Evolutionary conservation across 2,888 invertebrate genomes (phyloP).

Genomic region (Sarcophaga variegata): DNA sequence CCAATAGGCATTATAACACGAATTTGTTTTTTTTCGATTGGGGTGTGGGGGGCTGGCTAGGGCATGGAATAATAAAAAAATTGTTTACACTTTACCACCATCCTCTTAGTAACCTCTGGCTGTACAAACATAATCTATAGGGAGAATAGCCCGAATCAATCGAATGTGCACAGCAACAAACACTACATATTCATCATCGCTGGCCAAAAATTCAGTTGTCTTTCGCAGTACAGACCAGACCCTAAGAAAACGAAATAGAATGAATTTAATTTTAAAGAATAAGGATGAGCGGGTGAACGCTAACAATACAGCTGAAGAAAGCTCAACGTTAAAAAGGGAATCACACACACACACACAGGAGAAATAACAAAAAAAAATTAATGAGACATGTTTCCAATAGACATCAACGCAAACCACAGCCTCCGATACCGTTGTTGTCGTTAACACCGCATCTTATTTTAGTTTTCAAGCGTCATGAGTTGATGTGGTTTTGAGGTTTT

Average conservation of each 20-base stretch:
- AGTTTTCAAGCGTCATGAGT: constrained; percentile 53
- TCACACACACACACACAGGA: neutral
- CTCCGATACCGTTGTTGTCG: constrained; percentile 23
- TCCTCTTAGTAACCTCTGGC: constrained; percentile 3
- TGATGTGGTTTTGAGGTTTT: constrained; percentile 60
- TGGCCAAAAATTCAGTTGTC: constrained; percentile 38
- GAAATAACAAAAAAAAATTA: constrained; percentile 34
- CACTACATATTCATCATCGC: neutral
- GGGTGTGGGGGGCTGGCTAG: neutral
- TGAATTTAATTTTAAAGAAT: constrained; percentile 49
- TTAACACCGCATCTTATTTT: constrained; percentile 47
- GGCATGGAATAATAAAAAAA: constrained; percentile 43
- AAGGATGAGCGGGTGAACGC: neutral
- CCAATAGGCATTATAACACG: constrained; percentile 31
- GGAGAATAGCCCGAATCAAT: constrained; percentile 22
- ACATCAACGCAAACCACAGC: constrained; percentile 50
- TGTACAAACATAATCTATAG: constrained; percentile 25
- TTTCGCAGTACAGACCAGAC: constrained; percentile 1
- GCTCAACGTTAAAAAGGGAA: neutral
- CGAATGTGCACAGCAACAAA: neutral
- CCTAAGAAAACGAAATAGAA: constrained; percentile 28
- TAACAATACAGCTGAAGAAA: neutral
- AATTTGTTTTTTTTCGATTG: constrained; percentile 33
- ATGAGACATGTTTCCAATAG: constrained; percentile 56
- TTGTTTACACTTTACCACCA: constrained; percentile 29